phyloP scores from a whole-genome alignment of 2,888 invertebrate species.

The Apocheima hispidaria region DNA sequence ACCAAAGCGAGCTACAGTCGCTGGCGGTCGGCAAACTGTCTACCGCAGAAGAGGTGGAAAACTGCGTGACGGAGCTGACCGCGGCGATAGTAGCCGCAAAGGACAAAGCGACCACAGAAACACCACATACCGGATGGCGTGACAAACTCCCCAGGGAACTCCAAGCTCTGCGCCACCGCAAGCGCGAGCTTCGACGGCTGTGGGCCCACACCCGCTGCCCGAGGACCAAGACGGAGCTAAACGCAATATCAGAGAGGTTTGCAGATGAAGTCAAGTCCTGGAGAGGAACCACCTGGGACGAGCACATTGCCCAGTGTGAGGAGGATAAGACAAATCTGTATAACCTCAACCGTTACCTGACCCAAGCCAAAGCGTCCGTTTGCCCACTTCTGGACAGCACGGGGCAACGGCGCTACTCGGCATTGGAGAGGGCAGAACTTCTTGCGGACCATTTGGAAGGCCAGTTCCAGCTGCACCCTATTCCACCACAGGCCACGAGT shows the following conservation, averaged over 20 bases:
- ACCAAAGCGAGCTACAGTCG: neutral
- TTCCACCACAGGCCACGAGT: neutral
- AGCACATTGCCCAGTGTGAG: neutral
- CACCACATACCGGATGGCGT: neutral
- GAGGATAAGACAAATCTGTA: neutral
- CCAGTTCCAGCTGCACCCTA: neutral
- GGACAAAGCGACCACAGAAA: neutral
- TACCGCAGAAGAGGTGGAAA: constrained; percentile 8
- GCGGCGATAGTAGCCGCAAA: neutral
- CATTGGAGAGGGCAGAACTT: neutral
- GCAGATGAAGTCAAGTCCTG: neutral
- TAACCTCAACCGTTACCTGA: neutral
- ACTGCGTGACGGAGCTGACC: neutral
- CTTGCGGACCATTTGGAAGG: neutral
- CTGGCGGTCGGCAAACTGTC: neutral
- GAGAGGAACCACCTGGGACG: constrained; percentile 1
- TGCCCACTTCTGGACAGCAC: neutral
- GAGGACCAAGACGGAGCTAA: neutral
- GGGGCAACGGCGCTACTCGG: neutral
- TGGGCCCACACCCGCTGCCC: constrained; percentile 4
- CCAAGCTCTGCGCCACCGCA: neutral
- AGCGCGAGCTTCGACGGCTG: neutral
- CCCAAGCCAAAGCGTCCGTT: neutral
- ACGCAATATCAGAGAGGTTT: neutral
- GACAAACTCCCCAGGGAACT: neutral